A percentile compares a stretch with the other conserved stretches of the same genome.
Evolutionary conservation across 2,888 invertebrate species (phyloP).

Genomic region (Autographa pulchrina): DNA sequence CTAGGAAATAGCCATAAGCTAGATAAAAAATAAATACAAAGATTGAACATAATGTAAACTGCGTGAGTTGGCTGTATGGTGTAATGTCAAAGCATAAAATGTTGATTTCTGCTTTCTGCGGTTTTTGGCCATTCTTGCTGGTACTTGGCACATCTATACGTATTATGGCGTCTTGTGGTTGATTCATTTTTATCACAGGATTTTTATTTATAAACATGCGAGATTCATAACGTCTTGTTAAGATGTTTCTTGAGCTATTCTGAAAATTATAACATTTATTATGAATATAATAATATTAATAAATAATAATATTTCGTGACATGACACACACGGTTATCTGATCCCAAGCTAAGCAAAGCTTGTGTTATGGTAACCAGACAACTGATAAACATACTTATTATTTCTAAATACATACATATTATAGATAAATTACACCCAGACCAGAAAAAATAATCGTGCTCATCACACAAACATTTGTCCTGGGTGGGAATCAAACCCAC

Average conservation of each 20-base stretch:
- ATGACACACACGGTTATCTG: too few species aligned
- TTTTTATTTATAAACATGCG: conserved; percentile 21
- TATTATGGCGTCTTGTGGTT: conserved; percentile 78
- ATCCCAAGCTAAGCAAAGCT: too few species aligned
- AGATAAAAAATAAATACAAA: conserved; percentile 97
- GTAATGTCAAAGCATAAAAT: conserved; percentile 94
- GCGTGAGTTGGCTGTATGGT: conserved; percentile 90
- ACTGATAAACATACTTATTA: too few species aligned
- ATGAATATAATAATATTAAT: too few species aligned
- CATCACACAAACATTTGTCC: too few species aligned
- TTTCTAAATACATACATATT: too few species aligned
- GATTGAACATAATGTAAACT: conserved; percentile 93
- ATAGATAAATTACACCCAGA: too few species aligned
- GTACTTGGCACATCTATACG: conserved; percentile 71
- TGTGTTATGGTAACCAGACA: too few species aligned
- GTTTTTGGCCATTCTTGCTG: conserved; percentile 48
- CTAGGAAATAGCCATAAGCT: conserved; percentile 97
- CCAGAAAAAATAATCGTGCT: too few species aligned
- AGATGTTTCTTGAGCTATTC: conserved; percentile 17
- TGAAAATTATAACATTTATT: conserved; percentile 23
- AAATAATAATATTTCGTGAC: too few species aligned
- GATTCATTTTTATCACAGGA: conserved; percentile 56
- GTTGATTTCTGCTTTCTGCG: conserved; percentile 85
- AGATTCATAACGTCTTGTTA: conserved; percentile 31
- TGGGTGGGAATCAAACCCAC: too few species aligned